phyloP scores from a whole-genome alignment of 2,888 invertebrate genomes.

The Scaptomyza flava region DNA sequence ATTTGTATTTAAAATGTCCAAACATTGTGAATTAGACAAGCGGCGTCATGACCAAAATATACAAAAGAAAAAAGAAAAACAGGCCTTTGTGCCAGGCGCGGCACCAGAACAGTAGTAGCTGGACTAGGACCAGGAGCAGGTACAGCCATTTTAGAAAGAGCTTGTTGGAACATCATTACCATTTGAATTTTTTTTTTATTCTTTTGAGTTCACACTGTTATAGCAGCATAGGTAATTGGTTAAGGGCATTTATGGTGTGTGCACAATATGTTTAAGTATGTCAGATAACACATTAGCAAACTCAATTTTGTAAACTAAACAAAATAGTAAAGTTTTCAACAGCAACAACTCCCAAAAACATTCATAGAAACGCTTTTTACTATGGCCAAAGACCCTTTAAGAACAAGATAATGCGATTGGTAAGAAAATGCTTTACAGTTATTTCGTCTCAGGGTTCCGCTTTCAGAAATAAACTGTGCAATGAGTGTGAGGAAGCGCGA shows the following conservation, averaged over 20 bases:
- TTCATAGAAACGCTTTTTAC: not conserved
- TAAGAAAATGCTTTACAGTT: too few relatives aligned
- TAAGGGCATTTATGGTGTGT: slow-evolving; percentile 44
- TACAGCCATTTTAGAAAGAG: not conserved
- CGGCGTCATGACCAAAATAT: slow-evolving; percentile 26
- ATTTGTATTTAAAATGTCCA: slow-evolving; percentile 74
- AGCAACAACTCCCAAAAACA: slow-evolving; percentile 1
- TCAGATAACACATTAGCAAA: slow-evolving; percentile 41
- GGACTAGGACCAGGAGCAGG: not conserved
- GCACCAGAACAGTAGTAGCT: slow-evolving; percentile 13
- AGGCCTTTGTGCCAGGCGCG: slow-evolving; percentile 39
- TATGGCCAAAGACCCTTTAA: too few relatives aligned
- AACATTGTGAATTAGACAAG: slow-evolving; percentile 61
- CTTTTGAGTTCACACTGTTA: slow-evolving; percentile 12
- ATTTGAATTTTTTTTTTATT: slow-evolving; percentile 34
- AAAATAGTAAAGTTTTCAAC: slow-evolving; percentile 19
- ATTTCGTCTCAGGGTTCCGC: too few relatives aligned
- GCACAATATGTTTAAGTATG: slow-evolving; percentile 44
- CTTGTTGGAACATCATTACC: slow-evolving; percentile 40
- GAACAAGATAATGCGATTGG: too few relatives aligned
- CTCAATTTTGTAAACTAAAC: slow-evolving; percentile 24
- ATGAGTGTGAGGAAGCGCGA: too few relatives aligned
- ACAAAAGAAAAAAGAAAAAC: not conserved
- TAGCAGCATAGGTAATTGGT: slow-evolving; percentile 9
- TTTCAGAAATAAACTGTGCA: too few relatives aligned